A percentile compares a stretch with the other conserved stretches of the same genome.
Evolutionary conservation across 23 tunicate species (phyloP).

Genomic region (Halocynthia roretzi): DNA sequence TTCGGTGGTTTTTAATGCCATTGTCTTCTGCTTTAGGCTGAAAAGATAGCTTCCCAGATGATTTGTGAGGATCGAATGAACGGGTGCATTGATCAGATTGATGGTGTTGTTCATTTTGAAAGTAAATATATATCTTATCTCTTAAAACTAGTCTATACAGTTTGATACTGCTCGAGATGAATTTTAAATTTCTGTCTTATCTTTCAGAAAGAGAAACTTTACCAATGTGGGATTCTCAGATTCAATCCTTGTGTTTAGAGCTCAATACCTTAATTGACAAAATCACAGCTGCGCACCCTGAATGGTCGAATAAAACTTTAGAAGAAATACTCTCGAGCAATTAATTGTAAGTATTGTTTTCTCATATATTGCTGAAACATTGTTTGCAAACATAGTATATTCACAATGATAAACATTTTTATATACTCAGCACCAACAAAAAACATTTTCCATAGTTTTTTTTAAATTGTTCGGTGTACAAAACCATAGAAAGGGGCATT

Average conservation of each 20-base stretch:
- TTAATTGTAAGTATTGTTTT: too few relatives aligned
- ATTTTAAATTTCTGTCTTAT: neutral
- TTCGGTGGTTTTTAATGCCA: neutral
- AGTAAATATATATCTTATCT: slow-evolving; percentile 1
- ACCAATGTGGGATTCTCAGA: slow-evolving; percentile 86
- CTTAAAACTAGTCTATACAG: neutral
- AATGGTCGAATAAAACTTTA: slow-evolving; percentile 65
- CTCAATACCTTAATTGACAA: slow-evolving; percentile 77
- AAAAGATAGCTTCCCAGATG: slow-evolving; percentile 87
- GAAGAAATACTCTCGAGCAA: slow-evolving; percentile 22
- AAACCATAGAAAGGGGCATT: too few relatives aligned
- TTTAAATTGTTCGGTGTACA: too few relatives aligned
- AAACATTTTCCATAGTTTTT: too few relatives aligned
- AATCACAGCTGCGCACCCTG: slow-evolving; percentile 72
- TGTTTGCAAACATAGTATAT: too few relatives aligned
- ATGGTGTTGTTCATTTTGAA: slow-evolving; percentile 82
- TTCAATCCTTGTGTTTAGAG: slow-evolving; percentile 74
- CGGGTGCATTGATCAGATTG: slow-evolving; percentile 91
- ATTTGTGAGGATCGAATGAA: slow-evolving; percentile 89
- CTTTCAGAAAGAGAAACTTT: slow-evolving; percentile 45
- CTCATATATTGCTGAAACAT: too few relatives aligned
- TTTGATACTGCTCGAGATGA: neutral
- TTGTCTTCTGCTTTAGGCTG: slow-evolving; percentile 28
- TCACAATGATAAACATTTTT: too few relatives aligned
- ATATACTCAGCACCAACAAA: too few relatives aligned